These are phyloP conservation scores for Euglossa dilemma DNA, from an alignment of 1,140 invertebrate genomes.

Conservation along the genomic window DNA sequence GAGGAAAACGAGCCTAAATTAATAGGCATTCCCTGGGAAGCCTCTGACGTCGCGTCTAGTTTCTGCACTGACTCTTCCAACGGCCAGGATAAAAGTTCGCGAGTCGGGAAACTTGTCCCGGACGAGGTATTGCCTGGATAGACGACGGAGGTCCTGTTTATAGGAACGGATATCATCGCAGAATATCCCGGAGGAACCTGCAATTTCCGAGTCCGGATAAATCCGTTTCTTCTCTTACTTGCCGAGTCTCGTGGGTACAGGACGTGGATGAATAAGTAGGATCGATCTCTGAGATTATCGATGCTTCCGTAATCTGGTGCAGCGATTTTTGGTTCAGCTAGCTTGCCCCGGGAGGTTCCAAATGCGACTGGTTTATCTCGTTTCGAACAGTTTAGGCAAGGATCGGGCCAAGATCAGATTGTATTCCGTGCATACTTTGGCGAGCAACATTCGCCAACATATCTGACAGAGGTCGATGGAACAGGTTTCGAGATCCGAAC, in stretches of 20 bases:
- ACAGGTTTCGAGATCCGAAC: too few species aligned
- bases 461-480: too few species aligned
- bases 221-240: slow-evolving; percentile 35
- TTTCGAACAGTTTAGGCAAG: too few species aligned
- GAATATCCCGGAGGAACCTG: slow-evolving; percentile 35
- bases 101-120: slow-evolving; percentile 52
- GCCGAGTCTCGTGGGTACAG: not conserved
- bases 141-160: slow-evolving; percentile 43
- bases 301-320: not conserved
- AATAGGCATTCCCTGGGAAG: slow-evolving; percentile 26
- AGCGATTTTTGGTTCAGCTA: too few species aligned
- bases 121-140: slow-evolving; percentile 47
- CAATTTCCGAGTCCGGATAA: slow-evolving; percentile 54
- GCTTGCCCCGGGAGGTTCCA: too few species aligned
- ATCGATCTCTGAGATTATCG: not conserved
- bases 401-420: too few species aligned
- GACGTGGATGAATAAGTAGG: not conserved
- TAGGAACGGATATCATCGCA: slow-evolving; percentile 42
- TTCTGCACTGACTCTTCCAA: not conserved
- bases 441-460: too few species aligned
- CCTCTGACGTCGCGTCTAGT: not conserved
- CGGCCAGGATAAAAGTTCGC: slow-evolving; percentile 29
- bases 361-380: too few species aligned
- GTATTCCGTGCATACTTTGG: too few species aligned
- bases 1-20: slow-evolving; percentile 36